Evolutionary conservation across 2,113 vertebrate genomes (phyloP).

Genomic region (Albula glossodonta): DNA sequence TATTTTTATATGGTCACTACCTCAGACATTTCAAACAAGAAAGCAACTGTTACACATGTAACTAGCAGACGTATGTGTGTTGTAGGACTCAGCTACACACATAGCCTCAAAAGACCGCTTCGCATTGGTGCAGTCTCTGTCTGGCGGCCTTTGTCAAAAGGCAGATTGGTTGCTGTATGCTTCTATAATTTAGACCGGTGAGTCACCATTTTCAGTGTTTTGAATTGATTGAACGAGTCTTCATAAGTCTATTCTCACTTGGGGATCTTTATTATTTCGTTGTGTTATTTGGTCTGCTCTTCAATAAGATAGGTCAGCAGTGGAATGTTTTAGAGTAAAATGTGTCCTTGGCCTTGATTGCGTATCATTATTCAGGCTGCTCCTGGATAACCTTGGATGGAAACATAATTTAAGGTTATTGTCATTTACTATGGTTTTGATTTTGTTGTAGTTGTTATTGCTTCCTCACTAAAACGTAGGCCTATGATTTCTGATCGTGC

Average conservation of each 20-base stretch:
- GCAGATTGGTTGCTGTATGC: neutral
- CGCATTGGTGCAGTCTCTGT: neutral
- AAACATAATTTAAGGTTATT: neutral
- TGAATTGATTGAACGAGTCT: neutral
- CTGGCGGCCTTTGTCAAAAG: slow-evolving; percentile 10
- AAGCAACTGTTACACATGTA: neutral
- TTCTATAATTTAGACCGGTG: neutral
- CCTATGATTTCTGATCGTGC: no score
- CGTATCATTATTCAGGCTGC: neutral
- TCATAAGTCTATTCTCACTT: neutral
- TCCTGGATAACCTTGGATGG: neutral
- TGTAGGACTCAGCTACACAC: neutral
- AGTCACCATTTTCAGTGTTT: neutral
- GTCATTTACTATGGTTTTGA: neutral
- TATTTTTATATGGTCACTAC: neutral
- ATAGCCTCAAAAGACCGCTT: neutral
- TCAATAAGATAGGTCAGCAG: neutral
- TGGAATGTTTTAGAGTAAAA: neutral
- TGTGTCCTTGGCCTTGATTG: neutral
- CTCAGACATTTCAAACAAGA: neutral
- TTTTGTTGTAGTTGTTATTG: neutral
- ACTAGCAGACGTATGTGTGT: neutral
- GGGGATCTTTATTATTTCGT: neutral
- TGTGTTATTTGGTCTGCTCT: neutral
- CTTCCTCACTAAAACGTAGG: no score